Evolutionary conservation across 2,888 invertebrate genomes (phyloP), one percentile per base, ranked within the genome.

Genomic region (Seira musarum): DNA sequence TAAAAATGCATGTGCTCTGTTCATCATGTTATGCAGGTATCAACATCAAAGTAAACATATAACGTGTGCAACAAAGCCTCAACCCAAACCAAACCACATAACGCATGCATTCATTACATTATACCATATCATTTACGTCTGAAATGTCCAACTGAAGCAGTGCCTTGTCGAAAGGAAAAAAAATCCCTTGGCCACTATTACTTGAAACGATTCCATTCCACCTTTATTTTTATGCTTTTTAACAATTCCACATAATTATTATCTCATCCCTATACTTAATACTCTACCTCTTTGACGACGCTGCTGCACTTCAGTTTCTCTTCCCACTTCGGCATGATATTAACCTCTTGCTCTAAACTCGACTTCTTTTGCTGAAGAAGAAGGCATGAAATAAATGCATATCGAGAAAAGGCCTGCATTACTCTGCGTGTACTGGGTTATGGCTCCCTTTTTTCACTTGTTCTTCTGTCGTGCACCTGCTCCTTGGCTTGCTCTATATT

Each of bases 231-330:
- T 67, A 19, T 49, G 53, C 40, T 75, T 75, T 75, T 75, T 67
- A 75, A 75, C 74, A 75, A 75, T 75, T 30, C 30, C 2, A 30
- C 67, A 40, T 60, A 67, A 61, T 75, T 61, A 75, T 75, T 75
- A 75, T 75, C 74, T 75, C 74, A 75, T 75, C 74, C 74, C 67
- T 60, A 46, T 65, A 66, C 17, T 21, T 63, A 35, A 46, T 65
- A 66, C 17, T 21, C 40, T 17, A 53, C 15, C 15, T 17, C 17
- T 53, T 53, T 17, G 53, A 53, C 15, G 46, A 46, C 6, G 13
- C 46, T 6, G 17, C 53, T 53, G 15, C 53, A 17, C 15, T 53
- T 53, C 17, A 53, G 17, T 53, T 15, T 53, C 53, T 17, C 53
- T 15, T 53, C 53, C 46, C 53, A 22, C 35, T 24, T 22, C 46